Conservation (phyloP, 2,113 vertebrate species). For the Protobothrops mucrosquamatus region DNA sequence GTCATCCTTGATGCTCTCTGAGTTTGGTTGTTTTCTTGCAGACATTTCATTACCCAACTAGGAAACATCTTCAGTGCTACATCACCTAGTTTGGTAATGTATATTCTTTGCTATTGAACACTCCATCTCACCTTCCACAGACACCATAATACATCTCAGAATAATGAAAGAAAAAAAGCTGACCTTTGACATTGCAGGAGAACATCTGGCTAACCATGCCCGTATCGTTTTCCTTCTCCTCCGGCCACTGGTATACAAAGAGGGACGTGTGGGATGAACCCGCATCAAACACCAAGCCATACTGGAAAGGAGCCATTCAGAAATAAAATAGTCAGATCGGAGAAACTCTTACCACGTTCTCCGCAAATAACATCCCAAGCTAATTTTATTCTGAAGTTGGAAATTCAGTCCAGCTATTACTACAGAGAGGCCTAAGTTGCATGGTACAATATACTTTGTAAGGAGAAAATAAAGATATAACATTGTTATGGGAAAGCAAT, state of each 20-base stretch:
- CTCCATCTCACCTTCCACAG: accelerated
- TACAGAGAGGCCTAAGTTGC: not conserved
- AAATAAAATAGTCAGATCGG: not conserved
- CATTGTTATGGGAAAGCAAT: not conserved
- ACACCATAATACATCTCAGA: not conserved
- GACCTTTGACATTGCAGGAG: slow-evolving; percentile 79
- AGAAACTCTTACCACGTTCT: not conserved
- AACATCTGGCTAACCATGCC: slow-evolving; percentile 82
- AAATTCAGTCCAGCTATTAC: not conserved
- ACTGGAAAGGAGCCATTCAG: slow-evolving; percentile 65
- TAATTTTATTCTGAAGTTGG: not conserved
- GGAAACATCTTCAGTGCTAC: no score
- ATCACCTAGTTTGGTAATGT: not conserved
- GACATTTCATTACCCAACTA: no score
- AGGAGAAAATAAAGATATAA: not conserved
- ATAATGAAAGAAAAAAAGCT: slow-evolving; percentile 17
- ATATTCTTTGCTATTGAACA: not conserved
- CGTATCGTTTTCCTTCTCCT: slow-evolving; percentile 82
- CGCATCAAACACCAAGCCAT: slow-evolving; percentile 86
- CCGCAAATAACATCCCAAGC: not conserved
- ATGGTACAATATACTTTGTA: not conserved
- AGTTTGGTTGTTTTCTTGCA: no score
- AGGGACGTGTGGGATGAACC: slow-evolving; percentile 87
- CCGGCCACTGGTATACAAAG: slow-evolving; percentile 85
- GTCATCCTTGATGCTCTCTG: no score